Base-by-base conservation (phyloP, 2,797 vertebrate species). In the Siniperca scherzeri region DNA sequence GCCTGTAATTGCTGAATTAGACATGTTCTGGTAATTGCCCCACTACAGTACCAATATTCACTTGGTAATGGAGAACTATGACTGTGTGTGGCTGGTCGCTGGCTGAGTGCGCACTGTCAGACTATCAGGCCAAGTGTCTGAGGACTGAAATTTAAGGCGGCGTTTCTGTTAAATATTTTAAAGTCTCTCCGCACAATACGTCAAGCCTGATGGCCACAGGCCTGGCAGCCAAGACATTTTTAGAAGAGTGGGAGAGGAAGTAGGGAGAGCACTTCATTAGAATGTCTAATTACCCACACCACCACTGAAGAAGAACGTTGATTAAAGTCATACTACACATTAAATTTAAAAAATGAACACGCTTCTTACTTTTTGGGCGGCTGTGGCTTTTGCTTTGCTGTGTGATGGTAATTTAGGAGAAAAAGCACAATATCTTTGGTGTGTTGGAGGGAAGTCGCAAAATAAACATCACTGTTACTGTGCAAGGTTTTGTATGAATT, bases 121-220 rank as follows among this genome's bases (percentile, higher is more conserved):
- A 82, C 84, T 78, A 80, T 90, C 88, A 70, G 84, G 79, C 84
- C 77, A 59, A 22, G 85, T 89, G 90, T 93, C 89, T 81, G 88
- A 86, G 90, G 86, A 89, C 73, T 91, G 92, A 94, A 95, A 95
- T 94, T 92, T 90, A 94, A 96, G 92, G 92, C 92, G 53, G 84
- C 82, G 86, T 93, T 94, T 92, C 93, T 95, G 88, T 94, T 96
- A 88, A 96, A 96, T 96, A 96, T 96, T 96, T 96, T 93, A 96
- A 90, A 90, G 84, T 88, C 91, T 94, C 91, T 91, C 91, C 68
- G 83, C 87, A 90, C 92, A 94, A 95, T 94, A 93, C 89, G 90
- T 95, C 95, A 94, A 88, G 89, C 70, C 88, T 95, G 92, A 95
- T 88, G 91, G 92, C 92, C 90, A 92, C 82, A 38, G 88, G 85